phyloP scores from a whole-genome alignment of 2,888 invertebrate genomes.

The Furcula furcula region DNA sequence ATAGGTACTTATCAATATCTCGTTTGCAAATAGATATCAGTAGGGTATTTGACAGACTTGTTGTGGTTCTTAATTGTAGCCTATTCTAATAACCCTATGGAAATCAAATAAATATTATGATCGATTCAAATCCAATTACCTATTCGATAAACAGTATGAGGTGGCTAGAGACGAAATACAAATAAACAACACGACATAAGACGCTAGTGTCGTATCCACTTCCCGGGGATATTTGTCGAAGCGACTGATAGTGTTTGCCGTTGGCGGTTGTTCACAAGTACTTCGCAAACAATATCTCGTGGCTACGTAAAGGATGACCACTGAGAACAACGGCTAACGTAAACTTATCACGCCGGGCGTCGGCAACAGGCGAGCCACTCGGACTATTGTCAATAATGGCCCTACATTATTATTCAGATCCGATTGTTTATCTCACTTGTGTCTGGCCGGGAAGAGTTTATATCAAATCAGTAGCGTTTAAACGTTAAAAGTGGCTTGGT shows the following conservation, averaged over 20 bases:
- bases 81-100: no score
- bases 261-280: conserved; percentile 39
- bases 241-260: conserved; percentile 42
- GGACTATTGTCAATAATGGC: conserved; percentile 41
- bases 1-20: no score
- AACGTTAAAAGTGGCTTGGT: conserved; percentile 53
- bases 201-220: conserved; percentile 17
- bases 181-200: conserved; percentile 5
- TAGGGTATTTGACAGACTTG: no score
- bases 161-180: conserved; percentile 1
- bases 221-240: conserved; percentile 33
- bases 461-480: conserved; percentile 64
- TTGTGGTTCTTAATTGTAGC: no score
- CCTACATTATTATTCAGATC: conserved; percentile 51
- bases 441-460: conserved; percentile 55
- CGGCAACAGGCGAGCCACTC: conserved; percentile 21
- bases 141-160: no score
- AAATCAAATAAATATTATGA: no score
- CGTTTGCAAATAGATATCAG: no score
- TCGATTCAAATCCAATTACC: no score
- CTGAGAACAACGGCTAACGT: conserved; percentile 16
- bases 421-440: conserved; percentile 64
- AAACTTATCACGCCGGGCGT: conserved; percentile 17
- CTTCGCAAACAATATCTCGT: conserved; percentile 19
- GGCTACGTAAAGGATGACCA: conserved; percentile 12